These are phyloP conservation scores for Propsilocerus akamusi DNA, from an alignment of 1,140 invertebrate species.

Conservation along the genomic window DNA sequence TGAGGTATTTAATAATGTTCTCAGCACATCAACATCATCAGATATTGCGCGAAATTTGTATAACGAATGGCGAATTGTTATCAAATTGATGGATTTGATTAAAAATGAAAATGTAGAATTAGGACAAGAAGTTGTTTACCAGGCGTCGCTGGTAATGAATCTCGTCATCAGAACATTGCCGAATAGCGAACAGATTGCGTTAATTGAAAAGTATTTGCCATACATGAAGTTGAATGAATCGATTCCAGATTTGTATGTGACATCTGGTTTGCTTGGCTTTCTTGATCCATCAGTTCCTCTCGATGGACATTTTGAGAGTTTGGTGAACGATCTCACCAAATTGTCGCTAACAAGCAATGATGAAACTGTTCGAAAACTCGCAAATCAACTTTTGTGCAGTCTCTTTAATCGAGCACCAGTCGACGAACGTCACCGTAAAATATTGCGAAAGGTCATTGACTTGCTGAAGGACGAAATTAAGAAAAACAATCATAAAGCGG, in stretches of 20 bases:
- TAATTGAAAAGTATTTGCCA: constrained; percentile 17
- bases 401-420: constrained; percentile 19
- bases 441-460: constrained; percentile 11
- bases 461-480: constrained; percentile 14
- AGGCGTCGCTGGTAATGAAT: constrained; percentile 9
- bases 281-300: constrained; percentile 17
- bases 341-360: constrained; percentile 14
- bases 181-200: constrained; percentile 16
- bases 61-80: not conserved
- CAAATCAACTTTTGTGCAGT: constrained; percentile 19
- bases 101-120: not conserved
- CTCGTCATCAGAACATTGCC: constrained; percentile 15
- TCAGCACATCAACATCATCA: not conserved
- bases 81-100: not conserved
- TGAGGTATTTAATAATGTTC: not conserved
- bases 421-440: constrained; percentile 10
- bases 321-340: constrained; percentile 17
- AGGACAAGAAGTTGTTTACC: not conserved
- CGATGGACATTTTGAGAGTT: constrained; percentile 19
- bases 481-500: constrained; percentile 15
- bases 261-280: constrained; percentile 17
- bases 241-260: constrained; percentile 15
- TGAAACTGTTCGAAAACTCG: constrained; percentile 13
- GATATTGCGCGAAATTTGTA: not conserved
- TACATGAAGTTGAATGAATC: constrained; percentile 13